phyloP scores from a whole-genome alignment of 2,888 invertebrate species.

The Baronia brevicornis region DNA sequence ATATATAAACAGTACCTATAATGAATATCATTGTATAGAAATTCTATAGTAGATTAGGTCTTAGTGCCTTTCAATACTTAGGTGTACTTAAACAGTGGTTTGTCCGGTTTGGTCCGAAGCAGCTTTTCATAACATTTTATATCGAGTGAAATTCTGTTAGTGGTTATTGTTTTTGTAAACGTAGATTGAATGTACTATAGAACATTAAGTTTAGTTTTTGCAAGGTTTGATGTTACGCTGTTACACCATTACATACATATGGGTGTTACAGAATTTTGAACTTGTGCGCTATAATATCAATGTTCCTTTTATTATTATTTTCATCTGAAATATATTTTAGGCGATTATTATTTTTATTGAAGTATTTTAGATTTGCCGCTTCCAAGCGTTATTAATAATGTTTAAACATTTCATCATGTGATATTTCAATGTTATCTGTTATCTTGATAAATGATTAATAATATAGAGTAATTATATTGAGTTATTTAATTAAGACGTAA shows the following conservation, averaged over 20 bases:
- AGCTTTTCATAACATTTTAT: slow-evolving; percentile 11
- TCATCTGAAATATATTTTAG: slow-evolving; percentile 23
- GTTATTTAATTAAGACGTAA: slow-evolving; percentile 45
- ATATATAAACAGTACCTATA: slow-evolving; percentile 22
- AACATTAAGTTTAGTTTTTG: no score
- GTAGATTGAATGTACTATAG: no score
- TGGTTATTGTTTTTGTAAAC: no score
- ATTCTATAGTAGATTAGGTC: slow-evolving; percentile 65
- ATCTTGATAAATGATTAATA: slow-evolving; percentile 57
- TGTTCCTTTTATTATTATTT: slow-evolving; percentile 40
- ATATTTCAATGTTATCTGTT: slow-evolving; percentile 74
- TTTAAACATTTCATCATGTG: slow-evolving; percentile 67
- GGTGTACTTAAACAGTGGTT: slow-evolving; percentile 58
- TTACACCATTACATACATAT: slow-evolving; percentile 13
- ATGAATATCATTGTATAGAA: slow-evolving; percentile 51
- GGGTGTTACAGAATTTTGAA: no score
- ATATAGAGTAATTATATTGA: slow-evolving; percentile 45
- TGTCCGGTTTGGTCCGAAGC: no score
- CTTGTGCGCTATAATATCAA: no score
- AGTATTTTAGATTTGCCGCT: slow-evolving; percentile 55
- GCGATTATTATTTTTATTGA: slow-evolving; percentile 21
- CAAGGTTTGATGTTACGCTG: no score
- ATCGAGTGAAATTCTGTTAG: no score
- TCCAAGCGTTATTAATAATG: slow-evolving; percentile 49
- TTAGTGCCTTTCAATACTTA: slow-evolving; percentile 67